Evolutionary conservation across 2,888 invertebrate species (phyloP).

Genomic region (Gari tellinella): DNA sequence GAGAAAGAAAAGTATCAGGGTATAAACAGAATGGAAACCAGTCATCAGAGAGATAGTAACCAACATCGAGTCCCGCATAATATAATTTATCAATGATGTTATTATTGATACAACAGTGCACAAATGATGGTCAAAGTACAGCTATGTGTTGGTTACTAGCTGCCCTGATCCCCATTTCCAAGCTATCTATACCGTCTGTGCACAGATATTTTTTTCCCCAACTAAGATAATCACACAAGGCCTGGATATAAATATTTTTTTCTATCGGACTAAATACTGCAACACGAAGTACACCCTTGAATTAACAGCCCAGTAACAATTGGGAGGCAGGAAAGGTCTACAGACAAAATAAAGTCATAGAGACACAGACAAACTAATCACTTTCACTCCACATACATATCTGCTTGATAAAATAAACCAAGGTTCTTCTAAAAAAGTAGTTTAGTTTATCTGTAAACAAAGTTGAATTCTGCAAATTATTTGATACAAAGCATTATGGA

Average conservation of each 20-base stretch:
- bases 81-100: conserved; percentile 5
- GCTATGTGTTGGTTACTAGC: conserved; percentile 9
- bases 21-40: too few species aligned
- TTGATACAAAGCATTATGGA: too few species aligned
- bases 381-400: too few species aligned
- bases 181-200: conserved; percentile 18
- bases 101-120: conserved; percentile 25
- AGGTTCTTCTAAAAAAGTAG: too few species aligned
- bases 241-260: conserved; percentile 1
- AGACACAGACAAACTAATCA: too few species aligned
- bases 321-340: neutral
- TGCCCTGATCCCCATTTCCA: neutral
- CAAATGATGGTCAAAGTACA: conserved; percentile 2
- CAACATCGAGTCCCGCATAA: conserved; percentile 41
- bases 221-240: conserved; percentile 4
- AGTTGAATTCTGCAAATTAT: too few species aligned
- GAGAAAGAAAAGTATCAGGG: too few species aligned
- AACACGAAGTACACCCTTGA: conserved; percentile 2
- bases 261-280: conserved; percentile 11
- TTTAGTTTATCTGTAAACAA: too few species aligned
- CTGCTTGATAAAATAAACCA: too few species aligned
- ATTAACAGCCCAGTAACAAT: conserved; percentile 10
- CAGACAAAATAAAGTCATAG: too few species aligned
- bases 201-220: conserved; percentile 24
- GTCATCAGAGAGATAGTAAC: conserved; percentile 6